phyloP scores from a whole-genome alignment of 35 echinoderm and acorn worm genomes.

The Amphiura filiformis region DNA sequence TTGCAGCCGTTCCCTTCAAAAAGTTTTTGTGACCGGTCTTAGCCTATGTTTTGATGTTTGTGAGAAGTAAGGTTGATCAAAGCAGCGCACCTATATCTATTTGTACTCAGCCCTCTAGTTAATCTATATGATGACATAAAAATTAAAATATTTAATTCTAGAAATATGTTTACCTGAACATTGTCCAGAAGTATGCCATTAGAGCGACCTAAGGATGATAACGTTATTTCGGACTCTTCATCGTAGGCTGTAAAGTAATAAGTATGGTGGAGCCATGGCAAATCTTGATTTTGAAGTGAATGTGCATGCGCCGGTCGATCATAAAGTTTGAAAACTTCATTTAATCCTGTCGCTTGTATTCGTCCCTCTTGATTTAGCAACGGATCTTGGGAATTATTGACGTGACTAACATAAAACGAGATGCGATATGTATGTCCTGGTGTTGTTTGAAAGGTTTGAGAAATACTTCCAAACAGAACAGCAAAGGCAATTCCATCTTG shows the following conservation, averaged over 20 bases:
- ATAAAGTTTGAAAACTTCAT: constrained; percentile 32
- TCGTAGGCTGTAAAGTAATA: constrained; percentile 35
- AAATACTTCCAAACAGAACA: not conserved
- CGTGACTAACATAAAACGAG: not conserved
- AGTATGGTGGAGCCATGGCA: not conserved
- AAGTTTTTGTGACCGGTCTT: too few relatives aligned
- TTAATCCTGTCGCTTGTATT: constrained; percentile 18
- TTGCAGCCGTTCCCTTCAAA: too few relatives aligned
- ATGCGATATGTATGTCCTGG: not conserved
- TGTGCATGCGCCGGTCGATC: not conserved
- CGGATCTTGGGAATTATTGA: not conserved
- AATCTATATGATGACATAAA: too few relatives aligned
- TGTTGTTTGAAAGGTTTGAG: constrained; percentile 9
- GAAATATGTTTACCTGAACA: constrained; percentile 10
- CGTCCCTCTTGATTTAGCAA: constrained; percentile 27
- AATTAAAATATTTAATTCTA: too few relatives aligned
- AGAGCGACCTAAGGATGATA: constrained; percentile 6
- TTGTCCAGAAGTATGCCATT: constrained; percentile 33
- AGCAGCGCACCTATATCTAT: too few relatives aligned
- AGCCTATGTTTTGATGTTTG: too few relatives aligned
- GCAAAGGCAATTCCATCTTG: not conserved
- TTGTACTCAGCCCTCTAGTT: too few relatives aligned
- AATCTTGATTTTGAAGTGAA: not conserved
- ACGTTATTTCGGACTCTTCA: not conserved
- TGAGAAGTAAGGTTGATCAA: too few relatives aligned